Evolutionary conservation across 2,888 invertebrate genomes (phyloP).

Genomic region (Zaprionus obscuricornis): DNA sequence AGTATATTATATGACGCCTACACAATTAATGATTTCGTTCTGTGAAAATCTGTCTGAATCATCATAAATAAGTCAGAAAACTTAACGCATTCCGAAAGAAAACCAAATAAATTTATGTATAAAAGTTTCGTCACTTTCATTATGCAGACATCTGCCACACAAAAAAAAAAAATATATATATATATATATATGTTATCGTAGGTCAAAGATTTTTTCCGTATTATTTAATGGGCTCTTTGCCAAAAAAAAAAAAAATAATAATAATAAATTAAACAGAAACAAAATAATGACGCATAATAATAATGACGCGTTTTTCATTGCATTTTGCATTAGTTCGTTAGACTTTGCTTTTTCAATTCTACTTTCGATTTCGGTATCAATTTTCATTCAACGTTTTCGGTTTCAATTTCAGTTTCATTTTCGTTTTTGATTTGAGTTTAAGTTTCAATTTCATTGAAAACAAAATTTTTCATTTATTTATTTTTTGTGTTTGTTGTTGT

Average conservation of each 20-base stretch:
- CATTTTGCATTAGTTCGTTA: slow-evolving; percentile 12
- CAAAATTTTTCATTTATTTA: too few species aligned
- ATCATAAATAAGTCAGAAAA: too few species aligned
- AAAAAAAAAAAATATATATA: slow-evolving; percentile 9
- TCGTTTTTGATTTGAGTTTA: slow-evolving; percentile 20
- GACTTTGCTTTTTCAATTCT: slow-evolving; percentile 2
- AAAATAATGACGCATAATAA: slow-evolving; percentile 39
- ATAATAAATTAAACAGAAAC: not conserved
- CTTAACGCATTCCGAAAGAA: not conserved
- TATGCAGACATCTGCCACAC: slow-evolving; percentile 26
- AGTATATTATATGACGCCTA: slow-evolving; percentile 3
- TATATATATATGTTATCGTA: slow-evolving; percentile 40
- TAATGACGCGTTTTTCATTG: slow-evolving; percentile 28
- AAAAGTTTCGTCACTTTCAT: slow-evolving; percentile 49
- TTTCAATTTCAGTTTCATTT: slow-evolving; percentile 24
- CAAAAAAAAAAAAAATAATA: slow-evolving; percentile 26
- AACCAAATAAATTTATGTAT: not conserved
- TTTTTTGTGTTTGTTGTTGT: not conserved
- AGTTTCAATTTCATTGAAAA: too few species aligned
- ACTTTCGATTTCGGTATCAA: slow-evolving; percentile 12
- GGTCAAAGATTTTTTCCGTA: slow-evolving; percentile 53
- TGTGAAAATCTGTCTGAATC: slow-evolving; percentile 35
- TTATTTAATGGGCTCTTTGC: slow-evolving; percentile 26
- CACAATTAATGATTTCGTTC: slow-evolving; percentile 33
- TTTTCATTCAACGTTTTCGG: slow-evolving; percentile 23